Conservation (phyloP, 2,113 vertebrate genomes). For the Bos taurus region ARS-UCD2.0 NC_037333.1:104713001-104713500, state of each 20-base stretch:
- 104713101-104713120: neutral
- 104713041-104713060: accelerated
- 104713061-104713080: neutral
- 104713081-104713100: neutral
- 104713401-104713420: accelerated
- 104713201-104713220: neutral
- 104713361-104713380: neutral
- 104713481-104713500: neutral
- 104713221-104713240: neutral
- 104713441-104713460: neutral
- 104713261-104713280: neutral
- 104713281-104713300: neutral
- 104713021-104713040: too few species aligned
- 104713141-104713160: neutral
- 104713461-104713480: neutral
- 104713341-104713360: neutral
- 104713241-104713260: neutral
- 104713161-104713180: neutral
- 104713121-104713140: neutral
- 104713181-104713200: neutral
- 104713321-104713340: neutral
- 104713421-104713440: neutral
- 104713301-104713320: neutral
- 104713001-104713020: accelerated
- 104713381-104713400: neutral